Conservation (phyloP, 1,140 invertebrate species). For the Linepithema humile region DNA sequence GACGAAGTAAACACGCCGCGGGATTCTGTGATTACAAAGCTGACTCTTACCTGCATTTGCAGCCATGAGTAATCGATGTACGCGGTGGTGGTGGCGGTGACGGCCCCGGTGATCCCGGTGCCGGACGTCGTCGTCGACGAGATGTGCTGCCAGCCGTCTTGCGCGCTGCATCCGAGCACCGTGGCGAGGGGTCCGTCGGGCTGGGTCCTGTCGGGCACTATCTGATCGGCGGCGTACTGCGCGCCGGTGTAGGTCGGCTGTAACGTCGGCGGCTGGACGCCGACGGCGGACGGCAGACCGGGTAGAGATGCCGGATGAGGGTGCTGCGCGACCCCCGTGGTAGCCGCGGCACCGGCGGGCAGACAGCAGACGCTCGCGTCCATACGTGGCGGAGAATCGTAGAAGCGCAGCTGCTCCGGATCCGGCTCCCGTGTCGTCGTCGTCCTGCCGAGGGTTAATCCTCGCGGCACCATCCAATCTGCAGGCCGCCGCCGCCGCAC, state of each 20-base stretch:
- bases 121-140: slow-evolving; percentile 64
- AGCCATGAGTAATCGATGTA: slow-evolving; percentile 84
- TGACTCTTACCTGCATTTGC: slow-evolving; percentile 81
- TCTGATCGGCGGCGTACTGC: slow-evolving; percentile 82
- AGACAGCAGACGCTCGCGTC: slow-evolving; percentile 83
- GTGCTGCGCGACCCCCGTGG: slow-evolving; percentile 76
- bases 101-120: slow-evolving; percentile 68
- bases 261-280: slow-evolving; percentile 73
- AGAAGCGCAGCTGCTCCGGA: slow-evolving; percentile 79
- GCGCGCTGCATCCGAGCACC: slow-evolving; percentile 74
- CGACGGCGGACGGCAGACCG: slow-evolving; percentile 55
- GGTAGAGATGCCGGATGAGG: slow-evolving; percentile 75
- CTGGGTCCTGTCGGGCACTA: slow-evolving; percentile 82
- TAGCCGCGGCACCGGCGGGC: slow-evolving; percentile 78
- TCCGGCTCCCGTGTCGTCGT: slow-evolving; percentile 67
- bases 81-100: slow-evolving; percentile 76
- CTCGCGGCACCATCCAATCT: slow-evolving; percentile 81
- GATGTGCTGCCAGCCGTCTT: slow-evolving; percentile 80
- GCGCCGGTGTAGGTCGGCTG: slow-evolving; percentile 71
- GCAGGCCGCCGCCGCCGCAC: slow-evolving; percentile 17
- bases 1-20: neutral
- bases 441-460: slow-evolving; percentile 71
- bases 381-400: slow-evolving; percentile 83
- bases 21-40: slow-evolving; percentile 1
- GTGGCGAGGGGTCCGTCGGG: slow-evolving; percentile 76